phyloP scores from a whole-genome alignment of 2,888 invertebrate genomes.

The Papilio protenor region DNA sequence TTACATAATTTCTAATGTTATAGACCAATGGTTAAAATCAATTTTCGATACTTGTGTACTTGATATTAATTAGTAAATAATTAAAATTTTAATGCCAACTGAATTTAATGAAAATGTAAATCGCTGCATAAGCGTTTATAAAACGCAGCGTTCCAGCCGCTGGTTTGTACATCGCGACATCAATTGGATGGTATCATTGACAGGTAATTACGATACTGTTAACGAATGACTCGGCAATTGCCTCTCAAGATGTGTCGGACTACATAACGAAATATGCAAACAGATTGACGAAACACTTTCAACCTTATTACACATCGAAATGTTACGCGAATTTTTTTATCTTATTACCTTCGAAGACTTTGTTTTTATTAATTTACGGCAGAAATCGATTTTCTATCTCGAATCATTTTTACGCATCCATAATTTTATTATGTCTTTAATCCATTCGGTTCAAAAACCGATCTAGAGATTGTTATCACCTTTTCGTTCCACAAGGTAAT shows the following conservation, averaged over 20 bases:
- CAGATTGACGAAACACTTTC: not conserved
- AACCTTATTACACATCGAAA: not conserved
- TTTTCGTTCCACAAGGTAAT: too few relatives aligned
- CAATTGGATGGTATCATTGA: conserved; percentile 17
- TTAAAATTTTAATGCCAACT: too few relatives aligned
- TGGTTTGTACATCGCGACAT: not conserved
- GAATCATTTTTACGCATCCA: too few relatives aligned
- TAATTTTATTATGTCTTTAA: too few relatives aligned
- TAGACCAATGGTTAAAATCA: not conserved
- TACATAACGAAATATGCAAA: not conserved
- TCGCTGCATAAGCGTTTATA: not conserved
- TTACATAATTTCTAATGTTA: not conserved
- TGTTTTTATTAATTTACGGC: too few relatives aligned
- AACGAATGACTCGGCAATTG: conserved; percentile 18
- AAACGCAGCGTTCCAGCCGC: conserved; percentile 11
- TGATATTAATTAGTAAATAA: too few relatives aligned
- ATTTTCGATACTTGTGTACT: not conserved
- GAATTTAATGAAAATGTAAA: not conserved
- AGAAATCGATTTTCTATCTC: too few relatives aligned
- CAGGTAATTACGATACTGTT: conserved; percentile 16
- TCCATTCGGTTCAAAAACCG: not conserved
- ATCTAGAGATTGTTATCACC: not conserved
- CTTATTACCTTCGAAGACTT: not conserved
- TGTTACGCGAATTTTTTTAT: not conserved
- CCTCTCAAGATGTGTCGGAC: not conserved